Evolutionary conservation across 2,113 vertebrate genomes (phyloP).

Genomic region (Cebidichthys violaceus): DNA sequence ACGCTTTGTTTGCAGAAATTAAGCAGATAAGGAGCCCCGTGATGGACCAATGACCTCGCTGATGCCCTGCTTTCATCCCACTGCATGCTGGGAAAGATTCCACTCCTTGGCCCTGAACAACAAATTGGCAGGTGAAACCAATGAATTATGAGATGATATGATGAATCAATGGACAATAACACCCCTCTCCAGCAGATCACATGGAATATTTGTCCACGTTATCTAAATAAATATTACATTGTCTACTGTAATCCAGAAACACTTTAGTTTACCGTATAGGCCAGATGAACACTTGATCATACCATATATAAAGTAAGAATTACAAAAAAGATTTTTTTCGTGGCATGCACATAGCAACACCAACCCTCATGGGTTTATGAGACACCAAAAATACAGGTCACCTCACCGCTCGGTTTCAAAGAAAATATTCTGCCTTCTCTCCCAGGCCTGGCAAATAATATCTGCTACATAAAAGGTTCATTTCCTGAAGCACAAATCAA

Average conservation of each 20-base stretch:
- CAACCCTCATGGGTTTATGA: no score
- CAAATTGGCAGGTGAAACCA: background rate
- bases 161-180: background rate
- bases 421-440: background rate
- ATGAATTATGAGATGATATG: background rate
- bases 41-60: background rate
- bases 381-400: no score
- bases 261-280: background rate
- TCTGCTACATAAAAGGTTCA: background rate
- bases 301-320: background rate
- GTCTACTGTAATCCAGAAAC: background rate
- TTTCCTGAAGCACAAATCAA: background rate
- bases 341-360: no score
- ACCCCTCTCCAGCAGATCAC: no score
- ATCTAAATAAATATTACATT: background rate
- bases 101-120: background rate
- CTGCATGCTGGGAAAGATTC: slow-evolving; percentile 4
- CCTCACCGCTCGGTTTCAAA: no score
- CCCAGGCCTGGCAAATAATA: background rate
- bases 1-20: background rate
- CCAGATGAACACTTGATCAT: background rate
- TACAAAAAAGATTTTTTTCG: background rate
- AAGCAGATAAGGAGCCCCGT: background rate
- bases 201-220: background rate
- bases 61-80: slow-evolving; percentile 1